phyloP scores from a whole-genome alignment of 2,888 invertebrate species.

The Drosophila multiciliata region DNA sequence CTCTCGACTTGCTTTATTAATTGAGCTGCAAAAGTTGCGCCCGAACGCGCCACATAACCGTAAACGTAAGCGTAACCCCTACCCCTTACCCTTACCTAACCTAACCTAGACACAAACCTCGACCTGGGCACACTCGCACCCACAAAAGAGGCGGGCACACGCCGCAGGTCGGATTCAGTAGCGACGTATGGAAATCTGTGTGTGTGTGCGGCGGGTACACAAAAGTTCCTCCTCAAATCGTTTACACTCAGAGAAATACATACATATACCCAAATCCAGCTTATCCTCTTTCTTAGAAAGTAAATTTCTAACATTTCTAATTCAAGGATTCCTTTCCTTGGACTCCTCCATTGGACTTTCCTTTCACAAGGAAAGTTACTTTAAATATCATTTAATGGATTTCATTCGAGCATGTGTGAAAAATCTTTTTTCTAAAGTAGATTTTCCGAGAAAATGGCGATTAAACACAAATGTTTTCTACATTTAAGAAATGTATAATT shows the following conservation, averaged over 20 bases:
- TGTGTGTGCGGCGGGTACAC: conserved; percentile 56
- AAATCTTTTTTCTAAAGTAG: background rate
- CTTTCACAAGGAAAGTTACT: background rate
- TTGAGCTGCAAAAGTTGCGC: conserved; percentile 79
- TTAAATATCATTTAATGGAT: background rate
- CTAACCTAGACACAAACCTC: conserved; percentile 40
- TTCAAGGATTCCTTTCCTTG: background rate
- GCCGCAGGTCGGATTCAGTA: conserved; percentile 43
- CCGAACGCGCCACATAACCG: conserved; percentile 53
- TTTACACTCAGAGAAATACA: conserved; percentile 1
- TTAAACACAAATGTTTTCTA: background rate
- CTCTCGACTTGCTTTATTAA: conserved; percentile 78
- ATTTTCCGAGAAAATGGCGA: background rate
- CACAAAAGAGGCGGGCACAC: conserved; percentile 47
- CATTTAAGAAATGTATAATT: background rate
- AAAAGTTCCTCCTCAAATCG: conserved; percentile 66
- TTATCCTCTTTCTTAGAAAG: background rate
- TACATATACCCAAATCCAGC: background rate
- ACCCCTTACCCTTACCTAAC: conserved; percentile 46
- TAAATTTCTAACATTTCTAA: background rate
- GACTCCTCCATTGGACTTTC: background rate
- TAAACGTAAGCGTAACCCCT: conserved; percentile 55
- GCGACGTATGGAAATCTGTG: conserved; percentile 62
- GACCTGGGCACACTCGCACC: conserved; percentile 20
- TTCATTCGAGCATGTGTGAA: background rate